Evolutionary conservation across 2,888 invertebrate genomes (phyloP).

Genomic region (Phymatocera aterrima): DNA sequence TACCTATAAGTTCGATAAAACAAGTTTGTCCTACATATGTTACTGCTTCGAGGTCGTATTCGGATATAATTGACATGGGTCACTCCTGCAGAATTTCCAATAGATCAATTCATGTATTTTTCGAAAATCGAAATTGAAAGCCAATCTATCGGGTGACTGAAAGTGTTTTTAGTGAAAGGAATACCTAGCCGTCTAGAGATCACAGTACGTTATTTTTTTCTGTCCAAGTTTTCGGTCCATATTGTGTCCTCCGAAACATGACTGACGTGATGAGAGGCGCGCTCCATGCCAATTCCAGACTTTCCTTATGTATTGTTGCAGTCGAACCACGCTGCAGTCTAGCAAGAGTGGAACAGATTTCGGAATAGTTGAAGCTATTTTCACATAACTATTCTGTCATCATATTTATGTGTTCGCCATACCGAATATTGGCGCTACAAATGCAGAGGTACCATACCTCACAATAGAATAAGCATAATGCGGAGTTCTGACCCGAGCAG

Average conservation of each 20-base stretch:
- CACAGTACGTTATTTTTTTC: not conserved
- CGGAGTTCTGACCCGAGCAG: conserved; percentile 17
- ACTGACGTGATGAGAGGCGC: not conserved
- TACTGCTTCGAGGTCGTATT: too few relatives aligned
- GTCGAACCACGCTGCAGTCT: not conserved
- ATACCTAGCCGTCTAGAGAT: not conserved
- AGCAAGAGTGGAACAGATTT: conserved; percentile 4
- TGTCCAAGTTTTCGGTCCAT: not conserved
- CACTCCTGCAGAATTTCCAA: too few relatives aligned
- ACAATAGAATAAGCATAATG: conserved; percentile 1
- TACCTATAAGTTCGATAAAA: too few relatives aligned
- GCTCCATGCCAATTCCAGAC: not conserved
- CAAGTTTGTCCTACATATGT: too few relatives aligned
- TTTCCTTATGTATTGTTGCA: not conserved
- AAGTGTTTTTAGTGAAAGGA: not conserved
- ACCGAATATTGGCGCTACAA: conserved; percentile 4
- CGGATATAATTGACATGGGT: too few relatives aligned
- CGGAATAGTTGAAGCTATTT: not conserved
- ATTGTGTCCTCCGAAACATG: not conserved
- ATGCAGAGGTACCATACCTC: not conserved
- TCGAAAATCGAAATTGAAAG: too few relatives aligned
- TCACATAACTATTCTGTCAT: not conserved
- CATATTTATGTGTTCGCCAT: conserved; percentile 9
- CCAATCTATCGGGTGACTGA: too few relatives aligned
- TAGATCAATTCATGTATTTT: too few relatives aligned